Evolutionary conservation across 1,140 invertebrate species (phyloP).

Genomic region (Macrostomum lignano): DNA sequence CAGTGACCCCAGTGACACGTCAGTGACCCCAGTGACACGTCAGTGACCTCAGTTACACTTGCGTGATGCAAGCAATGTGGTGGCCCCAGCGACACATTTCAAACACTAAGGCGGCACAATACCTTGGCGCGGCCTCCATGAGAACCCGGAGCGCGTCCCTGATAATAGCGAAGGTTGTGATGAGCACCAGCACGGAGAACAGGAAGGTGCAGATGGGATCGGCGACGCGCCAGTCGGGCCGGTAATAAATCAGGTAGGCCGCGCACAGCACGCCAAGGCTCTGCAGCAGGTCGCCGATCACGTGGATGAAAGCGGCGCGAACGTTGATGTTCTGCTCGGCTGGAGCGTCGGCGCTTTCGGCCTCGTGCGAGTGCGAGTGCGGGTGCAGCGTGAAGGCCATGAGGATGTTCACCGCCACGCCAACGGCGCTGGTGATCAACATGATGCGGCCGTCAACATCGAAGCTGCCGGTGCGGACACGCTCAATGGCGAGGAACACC

Average conservation of each 20-base stretch:
- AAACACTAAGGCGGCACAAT: too few species aligned
- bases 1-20: too few species aligned
- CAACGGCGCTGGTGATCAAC: constrained; percentile 60
- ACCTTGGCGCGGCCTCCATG: constrained; percentile 37
- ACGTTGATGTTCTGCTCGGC: constrained; percentile 48
- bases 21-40: too few species aligned
- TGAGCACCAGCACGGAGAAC: constrained; percentile 60
- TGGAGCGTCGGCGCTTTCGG: constrained; percentile 2
- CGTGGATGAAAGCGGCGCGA: constrained; percentile 84
- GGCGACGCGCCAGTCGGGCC: constrained; percentile 53
- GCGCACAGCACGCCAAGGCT: constrained; percentile 75
- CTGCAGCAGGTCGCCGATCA: constrained; percentile 82
- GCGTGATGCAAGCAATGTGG: too few species aligned
- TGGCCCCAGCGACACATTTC: too few species aligned
- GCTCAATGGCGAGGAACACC: constrained; percentile 54
- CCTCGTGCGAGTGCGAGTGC: not conserved
- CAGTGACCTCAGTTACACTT: too few species aligned
- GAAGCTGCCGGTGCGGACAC: constrained; percentile 46
- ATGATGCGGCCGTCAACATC: constrained; percentile 55
- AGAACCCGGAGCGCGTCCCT: constrained; percentile 54
- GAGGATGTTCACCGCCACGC: constrained; percentile 58
- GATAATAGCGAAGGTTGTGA: constrained; percentile 64
- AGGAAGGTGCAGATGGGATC: constrained; percentile 86
- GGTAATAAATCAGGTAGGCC: constrained; percentile 63
- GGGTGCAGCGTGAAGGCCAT: constrained; percentile 1